These are phyloP conservation scores for Acleris laterana DNA, from an alignment of 2,888 invertebrate genomes.

Conservation along the genomic window DNA sequence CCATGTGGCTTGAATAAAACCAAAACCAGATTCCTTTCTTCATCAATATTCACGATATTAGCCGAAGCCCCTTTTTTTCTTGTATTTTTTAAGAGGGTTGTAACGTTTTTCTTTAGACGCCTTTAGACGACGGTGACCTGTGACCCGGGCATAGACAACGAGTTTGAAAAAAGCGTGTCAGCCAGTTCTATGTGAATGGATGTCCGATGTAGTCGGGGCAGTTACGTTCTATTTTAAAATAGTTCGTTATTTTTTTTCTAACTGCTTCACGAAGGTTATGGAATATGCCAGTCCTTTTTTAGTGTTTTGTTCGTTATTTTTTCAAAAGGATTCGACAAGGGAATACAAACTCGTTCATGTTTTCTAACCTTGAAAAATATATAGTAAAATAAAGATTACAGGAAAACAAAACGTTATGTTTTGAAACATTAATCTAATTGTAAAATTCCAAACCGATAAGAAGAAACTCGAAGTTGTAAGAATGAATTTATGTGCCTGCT, in stretches of 20 bases:
- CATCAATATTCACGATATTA: conserved; percentile 85
- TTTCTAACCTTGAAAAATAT: no score
- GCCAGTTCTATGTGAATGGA: conserved; percentile 59
- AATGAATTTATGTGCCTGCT: not conserved
- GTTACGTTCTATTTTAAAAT: conserved; percentile 44
- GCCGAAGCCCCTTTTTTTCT: conserved; percentile 78
- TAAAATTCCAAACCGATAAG: no score
- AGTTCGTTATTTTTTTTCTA: conserved; percentile 34
- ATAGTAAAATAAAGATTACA: no score
- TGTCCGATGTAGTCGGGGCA: conserved; percentile 61
- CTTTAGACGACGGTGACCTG: conserved; percentile 78
- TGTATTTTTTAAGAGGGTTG: conserved; percentile 63
- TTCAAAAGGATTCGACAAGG: not conserved
- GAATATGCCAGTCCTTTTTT: conserved; percentile 5
- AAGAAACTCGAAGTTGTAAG: not conserved
- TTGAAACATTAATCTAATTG: no score
- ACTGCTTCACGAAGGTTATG: conserved; percentile 19
- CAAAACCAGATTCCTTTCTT: conserved; percentile 82
- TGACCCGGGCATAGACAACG: conserved; percentile 63
- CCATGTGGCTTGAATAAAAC: conserved; percentile 69
- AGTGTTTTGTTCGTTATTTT: conserved; percentile 3
- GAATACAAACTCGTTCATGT: no score
- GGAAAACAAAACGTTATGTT: no score
- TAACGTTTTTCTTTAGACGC: conserved; percentile 78
- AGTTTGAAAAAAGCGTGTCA: conserved; percentile 78